phyloP scores from a whole-genome alignment of 2,888 invertebrate genomes.

The Penaeus monodon region DNA sequence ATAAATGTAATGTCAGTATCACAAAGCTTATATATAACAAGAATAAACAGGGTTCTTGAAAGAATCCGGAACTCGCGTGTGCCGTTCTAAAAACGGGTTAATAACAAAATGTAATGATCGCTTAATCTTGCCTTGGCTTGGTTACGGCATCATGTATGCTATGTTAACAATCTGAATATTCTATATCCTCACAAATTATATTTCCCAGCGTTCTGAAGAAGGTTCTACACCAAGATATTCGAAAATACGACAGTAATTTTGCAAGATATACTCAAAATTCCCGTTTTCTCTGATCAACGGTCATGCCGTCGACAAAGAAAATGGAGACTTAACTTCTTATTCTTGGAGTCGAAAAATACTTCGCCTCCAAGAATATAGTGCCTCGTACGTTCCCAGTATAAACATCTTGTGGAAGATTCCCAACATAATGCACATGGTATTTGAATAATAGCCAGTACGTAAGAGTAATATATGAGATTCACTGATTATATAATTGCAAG shows the following conservation, averaged over 20 bases:
- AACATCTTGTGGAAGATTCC: constrained; percentile 24
- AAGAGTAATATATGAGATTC: constrained; percentile 17
- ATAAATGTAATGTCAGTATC: not conserved
- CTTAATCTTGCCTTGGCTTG: no score
- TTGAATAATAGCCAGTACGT: constrained; percentile 9
- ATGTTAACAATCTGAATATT: no score
- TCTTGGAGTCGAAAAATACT: not conserved
- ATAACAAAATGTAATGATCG: no score
- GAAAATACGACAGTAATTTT: not conserved
- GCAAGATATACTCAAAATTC: not conserved
- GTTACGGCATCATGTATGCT: no score
- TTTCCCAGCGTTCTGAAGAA: no score
- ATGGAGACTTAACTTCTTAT: not conserved
- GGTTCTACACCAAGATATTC: no score
- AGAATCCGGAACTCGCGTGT: no score
- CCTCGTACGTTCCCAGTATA: constrained; percentile 14
- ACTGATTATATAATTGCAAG: constrained; percentile 13
- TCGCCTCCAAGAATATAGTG: not conserved
- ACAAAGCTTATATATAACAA: no score
- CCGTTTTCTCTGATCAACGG: constrained; percentile 5
- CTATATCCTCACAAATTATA: no score
- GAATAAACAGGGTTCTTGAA: no score
- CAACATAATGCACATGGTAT: constrained; percentile 21
- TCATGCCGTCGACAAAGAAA: constrained; percentile 1
- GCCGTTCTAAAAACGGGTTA: no score